Evolutionary conservation across 2,888 invertebrate species (phyloP).

Genomic region (Rhyacophila evoluta): DNA sequence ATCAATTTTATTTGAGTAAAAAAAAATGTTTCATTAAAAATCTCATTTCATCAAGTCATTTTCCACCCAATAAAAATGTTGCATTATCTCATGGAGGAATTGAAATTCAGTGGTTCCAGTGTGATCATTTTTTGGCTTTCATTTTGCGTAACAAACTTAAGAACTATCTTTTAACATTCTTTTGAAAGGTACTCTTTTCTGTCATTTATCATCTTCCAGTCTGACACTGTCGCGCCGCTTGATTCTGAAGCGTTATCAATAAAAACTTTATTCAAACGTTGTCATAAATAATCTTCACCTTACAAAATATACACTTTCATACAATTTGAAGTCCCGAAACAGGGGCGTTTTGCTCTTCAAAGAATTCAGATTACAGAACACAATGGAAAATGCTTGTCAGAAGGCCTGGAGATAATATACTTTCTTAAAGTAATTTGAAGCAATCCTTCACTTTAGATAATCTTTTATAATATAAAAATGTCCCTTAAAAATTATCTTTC

Average conservation of each 20-base stretch:
- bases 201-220: slow-evolving; percentile 46
- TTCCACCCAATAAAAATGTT: too few species aligned
- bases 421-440: slow-evolving; percentile 17
- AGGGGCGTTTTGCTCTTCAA: slow-evolving; percentile 19
- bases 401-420: slow-evolving; percentile 9
- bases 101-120: background rate
- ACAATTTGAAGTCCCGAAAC: slow-evolving; percentile 20
- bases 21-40: too few species aligned
- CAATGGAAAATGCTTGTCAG: slow-evolving; percentile 2
- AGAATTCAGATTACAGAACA: slow-evolving; percentile 19
- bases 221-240: slow-evolving; percentile 37
- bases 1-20: too few species aligned
- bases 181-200: slow-evolving; percentile 37
- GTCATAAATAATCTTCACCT: slow-evolving; percentile 48
- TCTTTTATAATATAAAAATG: background rate
- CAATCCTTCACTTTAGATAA: slow-evolving; percentile 12
- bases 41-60: too few species aligned
- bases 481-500: background rate
- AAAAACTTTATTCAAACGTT: slow-evolving; percentile 49
- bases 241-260: slow-evolving; percentile 43
- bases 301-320: slow-evolving; percentile 30
- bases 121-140: background rate
- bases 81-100: too few species aligned
- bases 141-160: background rate
- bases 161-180: slow-evolving; percentile 9